Evolutionary conservation across 2,888 invertebrate species (phyloP).

Genomic region (Drosophila emarginata): DNA sequence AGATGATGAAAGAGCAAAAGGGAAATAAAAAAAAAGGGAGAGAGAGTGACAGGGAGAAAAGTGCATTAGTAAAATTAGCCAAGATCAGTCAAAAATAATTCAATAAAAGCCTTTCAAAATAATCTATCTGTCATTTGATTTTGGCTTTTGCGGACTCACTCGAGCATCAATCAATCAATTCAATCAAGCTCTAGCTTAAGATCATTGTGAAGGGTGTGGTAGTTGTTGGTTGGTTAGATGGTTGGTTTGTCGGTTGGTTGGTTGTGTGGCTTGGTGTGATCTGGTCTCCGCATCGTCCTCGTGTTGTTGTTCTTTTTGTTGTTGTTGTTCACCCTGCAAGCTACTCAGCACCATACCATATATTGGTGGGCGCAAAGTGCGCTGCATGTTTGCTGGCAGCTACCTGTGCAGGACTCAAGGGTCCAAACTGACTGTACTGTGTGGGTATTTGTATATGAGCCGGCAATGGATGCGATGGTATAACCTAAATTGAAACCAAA

Average conservation of each 20-base stretch:
- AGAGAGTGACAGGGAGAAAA: neutral
- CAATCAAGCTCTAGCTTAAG: constrained; percentile 47
- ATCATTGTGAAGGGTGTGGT: constrained; percentile 44
- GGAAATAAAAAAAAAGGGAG: constrained; percentile 5
- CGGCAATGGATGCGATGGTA: constrained; percentile 89
- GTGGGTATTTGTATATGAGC: constrained; percentile 91
- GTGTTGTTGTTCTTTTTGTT: constrained; percentile 33
- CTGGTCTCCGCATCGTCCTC: constrained; percentile 38
- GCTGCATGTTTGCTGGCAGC: constrained; percentile 82
- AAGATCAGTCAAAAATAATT: constrained; percentile 11
- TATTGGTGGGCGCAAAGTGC: constrained; percentile 82
- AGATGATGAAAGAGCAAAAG: neutral
- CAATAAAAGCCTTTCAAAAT: constrained; percentile 38
- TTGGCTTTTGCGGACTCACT: constrained; percentile 78
- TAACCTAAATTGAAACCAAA: constrained; percentile 80
- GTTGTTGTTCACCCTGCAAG: constrained; percentile 45
- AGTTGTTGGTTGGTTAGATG: constrained; percentile 32
- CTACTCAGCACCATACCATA: constrained; percentile 83
- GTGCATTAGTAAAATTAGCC: constrained; percentile 16
- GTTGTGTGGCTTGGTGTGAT: constrained; percentile 31
- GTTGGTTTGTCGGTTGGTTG: constrained; percentile 31
- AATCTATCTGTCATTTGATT: constrained; percentile 35
- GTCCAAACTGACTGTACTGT: constrained; percentile 84
- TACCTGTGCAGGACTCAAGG: constrained; percentile 83
- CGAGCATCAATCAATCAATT: constrained; percentile 75